phyloP scores from a whole-genome alignment of 2,113 vertebrate species.

The Corydoras maculifer region DNA sequence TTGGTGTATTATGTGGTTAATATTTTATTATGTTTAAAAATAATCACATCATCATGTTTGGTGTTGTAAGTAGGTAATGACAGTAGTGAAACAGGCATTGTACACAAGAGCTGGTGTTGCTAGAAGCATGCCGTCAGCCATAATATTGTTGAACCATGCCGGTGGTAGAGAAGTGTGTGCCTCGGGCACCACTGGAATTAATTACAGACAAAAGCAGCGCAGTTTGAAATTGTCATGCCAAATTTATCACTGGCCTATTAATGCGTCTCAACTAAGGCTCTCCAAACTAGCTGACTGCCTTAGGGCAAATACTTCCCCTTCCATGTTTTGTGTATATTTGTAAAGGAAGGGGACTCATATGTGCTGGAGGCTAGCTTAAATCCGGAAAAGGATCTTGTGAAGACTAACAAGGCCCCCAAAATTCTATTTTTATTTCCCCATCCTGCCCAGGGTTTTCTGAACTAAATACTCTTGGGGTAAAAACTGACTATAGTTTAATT shows the following conservation, averaged over 20 bases:
- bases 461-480: slow-evolving; percentile 50
- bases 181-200: slow-evolving; percentile 95
- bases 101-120: slow-evolving; percentile 13
- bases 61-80: neutral
- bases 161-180: slow-evolving; percentile 71
- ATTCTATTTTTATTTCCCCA: slow-evolving; percentile 64
- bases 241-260: slow-evolving; percentile 98
- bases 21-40: neutral
- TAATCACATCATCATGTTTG: neutral
- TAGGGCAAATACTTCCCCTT: slow-evolving; percentile 61
- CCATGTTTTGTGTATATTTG: slow-evolving; percentile 39
- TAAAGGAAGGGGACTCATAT: slow-evolving; percentile 61
- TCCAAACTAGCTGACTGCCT: slow-evolving; percentile 69
- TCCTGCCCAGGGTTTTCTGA: slow-evolving; percentile 46
- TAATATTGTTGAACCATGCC: slow-evolving; percentile 69
- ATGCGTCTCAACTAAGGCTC: slow-evolving; percentile 91
- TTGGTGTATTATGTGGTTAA: too few relatives aligned
- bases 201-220: slow-evolving; percentile 95
- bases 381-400: slow-evolving; percentile 79
- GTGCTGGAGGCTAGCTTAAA: slow-evolving; percentile 76
- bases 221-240: slow-evolving; percentile 95
- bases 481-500: slow-evolving; percentile 66
- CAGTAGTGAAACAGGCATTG: slow-evolving; percentile 18
- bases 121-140: slow-evolving; percentile 21
- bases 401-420: slow-evolving; percentile 86